phyloP scores from a whole-genome alignment of 2,113 vertebrate species.

The Pangasianodon hypophthalmus region DNA sequence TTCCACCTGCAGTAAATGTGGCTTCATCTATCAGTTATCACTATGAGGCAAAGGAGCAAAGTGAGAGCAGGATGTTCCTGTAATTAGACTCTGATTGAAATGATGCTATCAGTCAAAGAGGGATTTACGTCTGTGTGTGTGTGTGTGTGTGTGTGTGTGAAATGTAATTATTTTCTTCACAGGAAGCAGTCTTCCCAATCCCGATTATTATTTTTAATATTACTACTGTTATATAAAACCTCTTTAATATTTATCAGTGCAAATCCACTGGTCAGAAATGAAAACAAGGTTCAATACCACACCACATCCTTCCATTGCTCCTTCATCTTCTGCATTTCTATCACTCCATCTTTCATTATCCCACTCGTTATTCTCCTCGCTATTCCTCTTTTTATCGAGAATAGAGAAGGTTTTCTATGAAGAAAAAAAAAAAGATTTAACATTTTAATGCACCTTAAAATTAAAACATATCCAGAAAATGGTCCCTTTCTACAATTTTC shows the following conservation, averaged over 20 bases:
- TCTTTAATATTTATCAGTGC: background rate
- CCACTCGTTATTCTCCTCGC: background rate
- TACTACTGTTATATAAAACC: background rate
- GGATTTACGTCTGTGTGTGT: background rate
- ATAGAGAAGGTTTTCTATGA: background rate
- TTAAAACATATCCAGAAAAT: background rate
- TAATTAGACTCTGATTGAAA: slow-evolving; percentile 26
- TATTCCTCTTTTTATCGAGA: background rate
- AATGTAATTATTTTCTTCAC: slow-evolving; percentile 3
- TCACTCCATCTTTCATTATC: slow-evolving; percentile 3
- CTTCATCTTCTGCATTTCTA: background rate
- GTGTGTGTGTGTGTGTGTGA: background rate
- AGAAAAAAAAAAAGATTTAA: background rate
- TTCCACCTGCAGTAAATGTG: background rate
- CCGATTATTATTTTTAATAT: background rate
- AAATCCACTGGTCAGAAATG: background rate
- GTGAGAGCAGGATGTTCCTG: background rate
- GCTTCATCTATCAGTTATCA: background rate
- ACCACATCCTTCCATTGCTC: background rate
- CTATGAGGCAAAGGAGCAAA: background rate
- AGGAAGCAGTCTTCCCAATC: background rate
- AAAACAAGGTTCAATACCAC: background rate
- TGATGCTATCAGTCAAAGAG: background rate
- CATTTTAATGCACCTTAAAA: background rate
- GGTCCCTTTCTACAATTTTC: background rate